Evolutionary conservation across 2,113 vertebrate species (phyloP).

Genomic region (Brevimyrus niger): DNA sequence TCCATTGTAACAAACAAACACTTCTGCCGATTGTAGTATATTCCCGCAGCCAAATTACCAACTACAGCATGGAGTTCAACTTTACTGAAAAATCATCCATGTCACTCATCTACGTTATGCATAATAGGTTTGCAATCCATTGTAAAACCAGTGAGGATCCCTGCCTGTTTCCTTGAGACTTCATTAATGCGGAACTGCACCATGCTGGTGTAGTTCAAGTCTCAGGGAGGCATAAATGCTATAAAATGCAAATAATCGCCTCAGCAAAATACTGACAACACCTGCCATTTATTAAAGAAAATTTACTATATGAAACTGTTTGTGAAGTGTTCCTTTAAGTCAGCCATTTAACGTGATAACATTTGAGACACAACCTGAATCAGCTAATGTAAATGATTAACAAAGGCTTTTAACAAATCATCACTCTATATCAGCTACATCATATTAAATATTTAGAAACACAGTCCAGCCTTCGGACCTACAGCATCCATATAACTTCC

Average conservation of each 20-base stretch:
- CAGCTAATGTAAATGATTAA: conserved; percentile 26
- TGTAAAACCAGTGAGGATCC: neutral
- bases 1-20: neutral
- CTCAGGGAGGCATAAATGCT: neutral
- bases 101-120: neutral
- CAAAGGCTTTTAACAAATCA: conserved; percentile 30
- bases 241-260: neutral
- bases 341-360: conserved; percentile 18
- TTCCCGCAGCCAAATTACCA: neutral
- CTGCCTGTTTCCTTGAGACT: neutral
- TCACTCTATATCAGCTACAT: conserved; percentile 25
- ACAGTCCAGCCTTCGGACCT: conserved; percentile 3
- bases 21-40: neutral
- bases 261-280: neutral
- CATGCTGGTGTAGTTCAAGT: neutral
- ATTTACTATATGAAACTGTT: neutral
- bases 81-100: neutral
- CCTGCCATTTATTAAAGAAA: neutral
- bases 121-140: neutral
- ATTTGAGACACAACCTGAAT: conserved; percentile 23
- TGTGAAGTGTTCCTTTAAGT: neutral
- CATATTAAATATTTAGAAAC: conserved; percentile 26
- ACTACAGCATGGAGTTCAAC: neutral
- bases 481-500: conserved; percentile 26
- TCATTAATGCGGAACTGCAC: neutral